Conservation (phyloP, 2,797 vertebrate species). For the Gobio occitaniae region DNA sequence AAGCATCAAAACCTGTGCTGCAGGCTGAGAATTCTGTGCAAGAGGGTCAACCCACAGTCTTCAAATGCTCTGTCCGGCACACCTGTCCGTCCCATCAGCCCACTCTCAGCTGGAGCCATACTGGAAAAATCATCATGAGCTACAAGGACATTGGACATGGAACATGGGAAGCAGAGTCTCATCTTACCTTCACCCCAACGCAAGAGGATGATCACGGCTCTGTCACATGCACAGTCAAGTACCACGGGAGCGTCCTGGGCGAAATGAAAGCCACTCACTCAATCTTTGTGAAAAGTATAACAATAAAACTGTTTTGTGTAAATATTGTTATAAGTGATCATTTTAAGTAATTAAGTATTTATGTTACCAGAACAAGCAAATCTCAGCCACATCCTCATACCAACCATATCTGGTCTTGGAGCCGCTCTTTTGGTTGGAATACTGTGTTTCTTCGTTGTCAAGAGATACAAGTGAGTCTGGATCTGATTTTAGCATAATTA, state of each 20-base stretch:
- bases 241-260: rapidly evolving
- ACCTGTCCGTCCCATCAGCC: slow-evolving; percentile 67
- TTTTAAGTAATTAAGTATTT: neutral
- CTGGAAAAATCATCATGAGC: rapidly evolving
- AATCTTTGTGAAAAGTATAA: slow-evolving; percentile 71
- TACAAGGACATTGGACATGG: slow-evolving; percentile 45
- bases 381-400: slow-evolving; percentile 71
- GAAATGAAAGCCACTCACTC: neutral
- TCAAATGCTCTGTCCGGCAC: slow-evolving; percentile 67
- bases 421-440: slow-evolving; percentile 61
- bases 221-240: slow-evolving; percentile 63
- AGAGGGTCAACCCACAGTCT: slow-evolving; percentile 47
- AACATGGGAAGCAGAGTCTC: slow-evolving; percentile 66
- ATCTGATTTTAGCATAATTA: neutral
- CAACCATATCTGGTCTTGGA: slow-evolving; percentile 54
- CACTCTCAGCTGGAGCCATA: slow-evolving; percentile 63
- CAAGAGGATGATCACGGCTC: slow-evolving; percentile 63
- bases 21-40: neutral
- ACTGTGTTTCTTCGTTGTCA: slow-evolving; percentile 66
- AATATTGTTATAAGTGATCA: neutral
- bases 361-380: slow-evolving; percentile 63
- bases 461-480: slow-evolving; percentile 73
- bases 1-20: slow-evolving; percentile 34
- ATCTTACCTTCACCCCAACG: slow-evolving; percentile 58
- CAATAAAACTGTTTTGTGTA: no score